Base-by-base conservation (phyloP, 2,113 vertebrate species). In the Thalassoma bifasciatum region DNA sequence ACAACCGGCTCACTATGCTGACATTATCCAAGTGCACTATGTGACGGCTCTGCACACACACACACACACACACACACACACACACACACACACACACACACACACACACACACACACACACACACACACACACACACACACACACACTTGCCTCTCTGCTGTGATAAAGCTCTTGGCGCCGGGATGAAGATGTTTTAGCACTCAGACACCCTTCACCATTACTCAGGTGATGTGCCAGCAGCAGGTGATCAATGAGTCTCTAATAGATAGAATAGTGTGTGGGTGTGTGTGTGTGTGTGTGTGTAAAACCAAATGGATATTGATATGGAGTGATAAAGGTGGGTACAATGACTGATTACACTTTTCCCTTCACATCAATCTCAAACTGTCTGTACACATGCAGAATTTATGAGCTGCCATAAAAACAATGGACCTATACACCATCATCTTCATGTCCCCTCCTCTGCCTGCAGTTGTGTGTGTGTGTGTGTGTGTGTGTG, bases 201-300 rank as follows among this genome's bases (percentile, higher is more conserved):
- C 86, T 88, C 82, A 92, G 91, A 91, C 91, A 89, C 83, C 88
- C 89, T 88, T 87, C 74, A 86, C 84, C 90, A 93, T 94, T 92
- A 92, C 91, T 93, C 90, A 90, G 88, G 88, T 92, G 88, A 91
- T 90, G 56, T 90, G 88, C 85, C 89, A 91, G 80, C 46, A 23
- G 62, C 71, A 68, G 66, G 79, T 93, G 93, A 94, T 92, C 89
- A 88, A 91, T 92, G 89, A 81, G 84, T 86, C 85, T 82, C 88
- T 90, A 87, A 86, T 79, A 90, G 82, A 80, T 17, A 72, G 67
- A 69, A 66, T 56, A 65, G 87, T 59, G 65, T 71, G 66, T 58
- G 75, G 3, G 30, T 30, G 30, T 30, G 30, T 30, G 30, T 30
- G 30, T 30, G 3, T 30, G 6, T 30, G 30, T 30, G 30, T 30